These are phyloP conservation scores for Eupithecia exiguata DNA, from an alignment of 2,888 invertebrate genomes.

Conservation along the genomic window DNA sequence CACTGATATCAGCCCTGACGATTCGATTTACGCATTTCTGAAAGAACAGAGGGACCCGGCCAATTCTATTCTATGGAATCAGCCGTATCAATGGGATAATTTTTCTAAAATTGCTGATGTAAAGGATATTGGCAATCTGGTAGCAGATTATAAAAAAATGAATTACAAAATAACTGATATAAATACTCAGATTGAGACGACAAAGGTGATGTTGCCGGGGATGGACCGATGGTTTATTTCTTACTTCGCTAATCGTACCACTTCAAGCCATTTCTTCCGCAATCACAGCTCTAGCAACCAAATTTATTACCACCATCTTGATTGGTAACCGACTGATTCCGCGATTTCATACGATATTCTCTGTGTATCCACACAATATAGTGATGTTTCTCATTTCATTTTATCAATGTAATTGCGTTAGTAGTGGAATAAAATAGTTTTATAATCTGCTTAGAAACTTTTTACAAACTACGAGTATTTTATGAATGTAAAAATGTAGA, in stretches of 20 bases:
- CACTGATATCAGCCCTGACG: slow-evolving; percentile 71
- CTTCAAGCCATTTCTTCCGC: slow-evolving; percentile 21
- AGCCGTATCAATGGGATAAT: slow-evolving; percentile 70
- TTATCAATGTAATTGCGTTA: slow-evolving; percentile 37
- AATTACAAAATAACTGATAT: not conserved
- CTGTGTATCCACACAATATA: slow-evolving; percentile 43
- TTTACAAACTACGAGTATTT: slow-evolving; percentile 59
- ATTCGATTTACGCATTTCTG: slow-evolving; percentile 75
- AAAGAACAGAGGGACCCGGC: slow-evolving; percentile 70
- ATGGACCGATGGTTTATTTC: slow-evolving; percentile 21
- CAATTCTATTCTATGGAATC: slow-evolving; percentile 69
- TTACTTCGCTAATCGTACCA: slow-evolving; percentile 16
- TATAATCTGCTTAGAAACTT: slow-evolving; percentile 57
- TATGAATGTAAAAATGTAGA: slow-evolving; percentile 60
- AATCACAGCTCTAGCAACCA: slow-evolving; percentile 19
- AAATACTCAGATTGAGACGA: not conserved
- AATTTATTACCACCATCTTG: slow-evolving; percentile 50
- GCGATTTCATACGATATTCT: slow-evolving; percentile 54
- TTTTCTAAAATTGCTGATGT: slow-evolving; percentile 55
- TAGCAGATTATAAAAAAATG: slow-evolving; percentile 33
- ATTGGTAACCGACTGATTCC: slow-evolving; percentile 77
- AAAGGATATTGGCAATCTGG: slow-evolving; percentile 29
- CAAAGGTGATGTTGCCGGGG: slow-evolving; percentile 10
- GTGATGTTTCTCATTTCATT: slow-evolving; percentile 41
- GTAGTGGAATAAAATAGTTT: slow-evolving; percentile 50